Conservation (phyloP, 2,797 vertebrate species). For the Rhyacichthys aspro region DNA sequence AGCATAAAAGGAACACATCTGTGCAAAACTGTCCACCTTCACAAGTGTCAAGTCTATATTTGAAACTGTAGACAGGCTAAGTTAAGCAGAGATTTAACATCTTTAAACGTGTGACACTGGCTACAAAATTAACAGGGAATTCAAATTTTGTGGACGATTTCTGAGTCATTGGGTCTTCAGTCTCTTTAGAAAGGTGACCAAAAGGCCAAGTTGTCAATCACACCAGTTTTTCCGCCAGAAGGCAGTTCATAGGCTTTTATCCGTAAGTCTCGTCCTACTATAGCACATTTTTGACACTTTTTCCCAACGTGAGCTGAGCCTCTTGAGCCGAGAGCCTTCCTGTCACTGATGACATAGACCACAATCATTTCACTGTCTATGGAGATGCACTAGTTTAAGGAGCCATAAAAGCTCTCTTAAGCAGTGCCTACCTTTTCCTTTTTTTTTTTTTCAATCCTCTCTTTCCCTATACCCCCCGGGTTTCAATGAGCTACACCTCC, state of each 20-base stretch:
- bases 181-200: not conserved
- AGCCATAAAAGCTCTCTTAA: constrained; percentile 58
- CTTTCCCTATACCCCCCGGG: constrained; percentile 44
- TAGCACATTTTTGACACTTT: no score
- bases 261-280: no score
- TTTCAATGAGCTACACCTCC: constrained; percentile 76
- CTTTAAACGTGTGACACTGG: no score
- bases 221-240: no score
- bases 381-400: constrained; percentile 43
- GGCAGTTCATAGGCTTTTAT: no score
- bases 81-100: not conserved
- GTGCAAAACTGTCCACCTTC: not conserved
- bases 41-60: not conserved
- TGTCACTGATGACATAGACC: not conserved
- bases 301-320: not conserved
- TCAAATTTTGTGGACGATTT: not conserved
- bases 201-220: not conserved
- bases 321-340: not conserved
- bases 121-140: no score
- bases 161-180: no score
- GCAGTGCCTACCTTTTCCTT: constrained; percentile 43
- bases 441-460: constrained; percentile 34
- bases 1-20: no score
- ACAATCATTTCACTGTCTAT: not conserved
- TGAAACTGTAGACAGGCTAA: not conserved